These are phyloP conservation scores for Drosophila macrospina DNA, from an alignment of 2,888 invertebrate genomes.

Conservation along the genomic window DNA sequence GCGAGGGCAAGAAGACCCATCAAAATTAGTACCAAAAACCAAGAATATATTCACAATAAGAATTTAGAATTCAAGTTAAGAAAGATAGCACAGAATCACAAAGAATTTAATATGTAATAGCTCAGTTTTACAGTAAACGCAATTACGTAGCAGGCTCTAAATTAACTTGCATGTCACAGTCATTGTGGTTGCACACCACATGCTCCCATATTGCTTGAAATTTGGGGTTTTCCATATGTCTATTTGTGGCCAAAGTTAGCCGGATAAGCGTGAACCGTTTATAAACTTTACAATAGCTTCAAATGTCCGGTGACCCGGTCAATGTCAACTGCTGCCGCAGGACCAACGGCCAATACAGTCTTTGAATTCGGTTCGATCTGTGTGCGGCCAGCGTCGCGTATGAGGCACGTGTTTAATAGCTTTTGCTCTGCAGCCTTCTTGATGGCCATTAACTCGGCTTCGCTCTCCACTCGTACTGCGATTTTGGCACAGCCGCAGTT, in stretches of 20 bases:
- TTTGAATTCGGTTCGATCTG: conserved; percentile 95
- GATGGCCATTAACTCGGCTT: conserved; percentile 90
- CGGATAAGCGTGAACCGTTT: conserved; percentile 9
- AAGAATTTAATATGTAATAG: conserved; percentile 64
- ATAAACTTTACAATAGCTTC: conserved; percentile 88
- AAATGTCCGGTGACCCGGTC: conserved; percentile 95
- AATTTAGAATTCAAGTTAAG: conserved; percentile 18
- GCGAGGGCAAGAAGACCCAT: conserved; percentile 28
- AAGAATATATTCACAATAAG: conserved; percentile 1
- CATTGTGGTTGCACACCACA: conserved; percentile 31
- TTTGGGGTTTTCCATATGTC: conserved; percentile 25
- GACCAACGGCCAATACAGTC: conserved; percentile 97
- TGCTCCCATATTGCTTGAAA: conserved; percentile 54
- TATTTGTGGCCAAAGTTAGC: not conserved
- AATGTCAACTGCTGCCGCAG: conserved; percentile 91
- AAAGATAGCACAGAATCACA: conserved; percentile 42
- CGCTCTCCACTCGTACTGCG: conserved; percentile 92
- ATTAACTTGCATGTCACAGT: conserved; percentile 62
- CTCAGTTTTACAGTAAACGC: conserved; percentile 60
- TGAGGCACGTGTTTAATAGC: conserved; percentile 90
- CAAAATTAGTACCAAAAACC: conserved; percentile 5
- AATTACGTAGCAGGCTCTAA: conserved; percentile 48
- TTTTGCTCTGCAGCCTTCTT: conserved; percentile 89
- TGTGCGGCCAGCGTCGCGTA: conserved; percentile 96
- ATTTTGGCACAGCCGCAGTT: conserved; percentile 94